Conservation (phyloP, 2,113 vertebrate species). For the Promerops cafer region DNA sequence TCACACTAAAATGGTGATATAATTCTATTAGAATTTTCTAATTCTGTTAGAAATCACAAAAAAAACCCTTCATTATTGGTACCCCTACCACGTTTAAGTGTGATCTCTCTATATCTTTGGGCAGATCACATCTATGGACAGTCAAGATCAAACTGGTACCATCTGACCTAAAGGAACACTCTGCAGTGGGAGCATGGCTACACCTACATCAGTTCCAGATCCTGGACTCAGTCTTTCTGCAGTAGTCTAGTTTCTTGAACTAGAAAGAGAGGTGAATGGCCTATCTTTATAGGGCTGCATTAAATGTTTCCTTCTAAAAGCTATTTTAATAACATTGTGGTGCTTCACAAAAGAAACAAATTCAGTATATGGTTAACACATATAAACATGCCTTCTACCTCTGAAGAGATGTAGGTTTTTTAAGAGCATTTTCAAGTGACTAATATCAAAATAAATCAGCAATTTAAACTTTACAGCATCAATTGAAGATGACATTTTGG, state of each 20-base stretch:
- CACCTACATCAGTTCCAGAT: not conserved
- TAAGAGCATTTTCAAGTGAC: not conserved
- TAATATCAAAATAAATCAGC: not conserved
- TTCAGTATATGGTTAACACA: not conserved
- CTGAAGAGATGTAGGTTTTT: not conserved
- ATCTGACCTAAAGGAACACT: not conserved
- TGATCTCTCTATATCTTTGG: not conserved
- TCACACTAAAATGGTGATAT: not conserved
- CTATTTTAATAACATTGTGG: not conserved
- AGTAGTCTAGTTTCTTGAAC: not conserved
- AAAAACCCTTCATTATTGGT: not conserved
- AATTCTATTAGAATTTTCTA: not conserved
- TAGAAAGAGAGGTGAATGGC: not conserved
- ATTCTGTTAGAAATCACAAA: not conserved
- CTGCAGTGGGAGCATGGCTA: not conserved
- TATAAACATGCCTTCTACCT: not conserved
- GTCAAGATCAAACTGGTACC: not conserved
- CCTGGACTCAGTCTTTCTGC: not conserved
- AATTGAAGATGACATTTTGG: not conserved
- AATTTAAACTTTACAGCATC: not conserved
- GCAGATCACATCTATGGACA: not conserved
- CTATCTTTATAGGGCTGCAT: not conserved
- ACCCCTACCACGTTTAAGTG: not conserved
- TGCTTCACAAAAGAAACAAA: not conserved
- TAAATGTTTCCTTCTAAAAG: not conserved